phyloP scores from a whole-genome alignment of 2,113 vertebrate species.

The Podilymbus podiceps region DNA sequence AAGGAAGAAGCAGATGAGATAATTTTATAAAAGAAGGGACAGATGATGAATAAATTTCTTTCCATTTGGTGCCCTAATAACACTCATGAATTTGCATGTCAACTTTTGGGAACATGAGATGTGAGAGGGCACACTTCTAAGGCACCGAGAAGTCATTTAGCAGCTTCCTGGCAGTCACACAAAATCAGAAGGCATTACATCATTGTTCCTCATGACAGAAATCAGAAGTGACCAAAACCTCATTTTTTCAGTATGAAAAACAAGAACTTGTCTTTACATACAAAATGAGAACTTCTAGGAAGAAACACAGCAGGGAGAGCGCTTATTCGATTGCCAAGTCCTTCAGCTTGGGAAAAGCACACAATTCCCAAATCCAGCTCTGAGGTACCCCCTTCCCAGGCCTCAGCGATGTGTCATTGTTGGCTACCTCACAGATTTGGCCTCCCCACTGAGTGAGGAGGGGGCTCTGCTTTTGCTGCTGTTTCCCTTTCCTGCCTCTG shows the following conservation, averaged over 20 bases:
- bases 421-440: not conserved
- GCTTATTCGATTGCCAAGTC: not conserved
- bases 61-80: not conserved
- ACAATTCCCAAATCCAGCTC: not conserved
- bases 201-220: not conserved
- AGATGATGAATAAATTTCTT: not conserved
- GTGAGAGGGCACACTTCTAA: not conserved
- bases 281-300: not conserved
- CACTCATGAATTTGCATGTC: not conserved
- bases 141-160: not conserved
- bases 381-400: not conserved
- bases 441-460: accelerated
- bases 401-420: accelerated
- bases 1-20: not conserved
- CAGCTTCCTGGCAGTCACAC: not conserved
- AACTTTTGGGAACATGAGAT: not conserved
- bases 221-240: not conserved
- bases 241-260: not conserved
- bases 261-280: not conserved
- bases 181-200: not conserved
- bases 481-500: not conserved
- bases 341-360: not conserved
- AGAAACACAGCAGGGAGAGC: not conserved
- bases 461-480: not conserved
- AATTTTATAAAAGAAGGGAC: not conserved